These are phyloP conservation scores for Brachionus rubens DNA, from an alignment of 1,140 invertebrate genomes.

Conservation along the genomic window DNA sequence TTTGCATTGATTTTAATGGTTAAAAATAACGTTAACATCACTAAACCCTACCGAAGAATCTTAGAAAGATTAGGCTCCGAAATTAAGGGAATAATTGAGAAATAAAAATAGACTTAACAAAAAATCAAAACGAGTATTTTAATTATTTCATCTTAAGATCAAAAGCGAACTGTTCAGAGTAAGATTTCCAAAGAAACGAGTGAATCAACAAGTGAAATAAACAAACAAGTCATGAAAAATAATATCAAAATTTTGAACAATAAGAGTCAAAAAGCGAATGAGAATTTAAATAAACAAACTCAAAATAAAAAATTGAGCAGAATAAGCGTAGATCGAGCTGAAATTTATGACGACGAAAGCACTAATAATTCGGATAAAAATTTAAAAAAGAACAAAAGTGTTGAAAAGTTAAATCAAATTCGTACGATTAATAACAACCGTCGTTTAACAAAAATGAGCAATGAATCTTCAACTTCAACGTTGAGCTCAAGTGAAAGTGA, in stretches of 20 bases:
- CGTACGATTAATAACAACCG: neutral
- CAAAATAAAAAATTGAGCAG: conserved; percentile 12
- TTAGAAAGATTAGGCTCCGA: no score
- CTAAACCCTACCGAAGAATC: no score
- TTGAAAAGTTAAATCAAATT: neutral
- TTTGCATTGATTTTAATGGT: no score
- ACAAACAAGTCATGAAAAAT: neutral
- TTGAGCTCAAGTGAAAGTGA: neutral
- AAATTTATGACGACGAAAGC: neutral
- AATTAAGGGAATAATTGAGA: no score
- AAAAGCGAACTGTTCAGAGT: neutral
- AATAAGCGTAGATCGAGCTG: conserved; percentile 14
- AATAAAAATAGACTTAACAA: no score
- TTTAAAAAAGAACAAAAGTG: neutral
- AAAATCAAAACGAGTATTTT: no score
- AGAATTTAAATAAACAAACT: neutral
- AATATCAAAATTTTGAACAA: neutral
- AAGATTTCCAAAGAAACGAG: neutral
- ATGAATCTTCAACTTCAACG: conserved; percentile 7
- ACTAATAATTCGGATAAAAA: neutral
- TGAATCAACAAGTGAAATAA: conserved; percentile 4
- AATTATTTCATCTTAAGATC: no score
- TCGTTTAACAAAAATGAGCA: conserved; percentile 19
- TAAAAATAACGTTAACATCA: no score
- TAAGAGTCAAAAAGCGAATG: neutral